phyloP scores from a whole-genome alignment of 2,113 vertebrate genomes.

The Lampris megalopsis region DNA sequence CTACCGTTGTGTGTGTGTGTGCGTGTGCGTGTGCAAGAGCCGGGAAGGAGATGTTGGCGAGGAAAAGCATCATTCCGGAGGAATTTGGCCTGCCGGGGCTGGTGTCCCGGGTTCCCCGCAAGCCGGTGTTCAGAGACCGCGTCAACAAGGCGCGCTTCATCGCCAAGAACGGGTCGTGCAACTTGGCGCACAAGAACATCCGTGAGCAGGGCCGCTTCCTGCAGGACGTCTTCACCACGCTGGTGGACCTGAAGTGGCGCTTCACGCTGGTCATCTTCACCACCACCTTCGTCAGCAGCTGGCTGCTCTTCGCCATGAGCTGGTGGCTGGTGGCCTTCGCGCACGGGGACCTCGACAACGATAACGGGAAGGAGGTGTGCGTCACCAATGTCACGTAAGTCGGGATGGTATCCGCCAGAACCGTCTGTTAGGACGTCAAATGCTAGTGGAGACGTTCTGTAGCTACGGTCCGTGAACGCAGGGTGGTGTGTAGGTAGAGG shows the following conservation, averaged over 20 bases:
- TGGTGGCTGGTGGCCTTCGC: slow-evolving; percentile 99
- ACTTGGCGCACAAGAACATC: slow-evolving; percentile 98
- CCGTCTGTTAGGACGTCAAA: no score
- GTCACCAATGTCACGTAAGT: slow-evolving; percentile 93
- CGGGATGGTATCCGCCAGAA: no score
- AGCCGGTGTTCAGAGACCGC: slow-evolving; percentile 92
- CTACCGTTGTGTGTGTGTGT: no score
- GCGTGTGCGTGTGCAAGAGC: no score
- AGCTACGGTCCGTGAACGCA: no score
- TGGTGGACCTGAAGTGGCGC: slow-evolving; percentile 98
- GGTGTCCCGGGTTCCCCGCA: slow-evolving; percentile 89
- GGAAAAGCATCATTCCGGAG: slow-evolving; percentile 98
- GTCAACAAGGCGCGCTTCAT: slow-evolving; percentile 96
- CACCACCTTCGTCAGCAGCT: slow-evolving; percentile 97
- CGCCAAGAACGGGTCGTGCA: slow-evolving; percentile 97
- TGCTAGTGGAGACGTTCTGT: no score
- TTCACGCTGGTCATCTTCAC: slow-evolving; percentile 98
- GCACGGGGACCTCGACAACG: slow-evolving; percentile 90
- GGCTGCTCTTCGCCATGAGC: slow-evolving; percentile 97
- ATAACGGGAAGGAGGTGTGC: slow-evolving; percentile 78
- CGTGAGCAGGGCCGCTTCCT: slow-evolving; percentile 97
- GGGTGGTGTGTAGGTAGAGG: no score
- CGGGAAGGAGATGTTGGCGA: slow-evolving; percentile 86
- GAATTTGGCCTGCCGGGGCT: slow-evolving; percentile 94
- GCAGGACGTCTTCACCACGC: slow-evolving; percentile 98